Evolutionary conservation across 2,888 invertebrate genomes (phyloP).

Genomic region (Mimumesa dahlbomi): DNA sequence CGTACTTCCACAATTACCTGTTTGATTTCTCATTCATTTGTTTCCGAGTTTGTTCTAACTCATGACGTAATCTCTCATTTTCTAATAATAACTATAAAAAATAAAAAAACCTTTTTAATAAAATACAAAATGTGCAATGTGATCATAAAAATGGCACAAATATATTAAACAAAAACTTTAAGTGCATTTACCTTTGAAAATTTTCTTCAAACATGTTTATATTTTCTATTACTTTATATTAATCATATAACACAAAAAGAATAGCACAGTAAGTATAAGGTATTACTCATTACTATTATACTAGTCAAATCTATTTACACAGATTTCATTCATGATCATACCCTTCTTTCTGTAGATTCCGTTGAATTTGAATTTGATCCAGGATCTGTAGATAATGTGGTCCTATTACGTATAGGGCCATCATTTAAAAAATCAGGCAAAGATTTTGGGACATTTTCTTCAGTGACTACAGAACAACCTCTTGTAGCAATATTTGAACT

Average conservation of each 20-base stretch:
- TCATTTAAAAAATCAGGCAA: slow-evolving; percentile 88
- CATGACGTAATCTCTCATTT: slow-evolving; percentile 82
- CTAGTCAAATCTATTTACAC: not conserved
- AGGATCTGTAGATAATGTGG: slow-evolving; percentile 58
- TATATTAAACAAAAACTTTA: not conserved
- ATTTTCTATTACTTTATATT: not conserved
- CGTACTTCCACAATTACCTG: slow-evolving; percentile 68
- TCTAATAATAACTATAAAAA: slow-evolving; percentile 74
- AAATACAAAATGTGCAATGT: slow-evolving; percentile 1
- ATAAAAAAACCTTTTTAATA: slow-evolving; percentile 19
- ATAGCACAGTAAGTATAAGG: not conserved
- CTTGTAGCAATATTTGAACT: slow-evolving; percentile 48
- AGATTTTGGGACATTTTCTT: slow-evolving; percentile 82
- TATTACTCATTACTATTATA: not conserved
- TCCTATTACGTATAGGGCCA: slow-evolving; percentile 83
- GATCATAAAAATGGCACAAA: not conserved
- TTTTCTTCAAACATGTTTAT: not conserved
- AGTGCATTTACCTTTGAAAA: not conserved
- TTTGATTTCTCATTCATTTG: slow-evolving; percentile 82
- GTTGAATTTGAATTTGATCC: slow-evolving; percentile 54
- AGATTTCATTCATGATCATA: slow-evolving; percentile 26
- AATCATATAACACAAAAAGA: not conserved
- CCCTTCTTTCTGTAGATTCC: slow-evolving; percentile 61
- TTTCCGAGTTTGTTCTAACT: slow-evolving; percentile 82
- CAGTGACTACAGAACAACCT: slow-evolving; percentile 62